Conservation (phyloP, 2,113 vertebrate species). For the Prinia subflava region DNA sequence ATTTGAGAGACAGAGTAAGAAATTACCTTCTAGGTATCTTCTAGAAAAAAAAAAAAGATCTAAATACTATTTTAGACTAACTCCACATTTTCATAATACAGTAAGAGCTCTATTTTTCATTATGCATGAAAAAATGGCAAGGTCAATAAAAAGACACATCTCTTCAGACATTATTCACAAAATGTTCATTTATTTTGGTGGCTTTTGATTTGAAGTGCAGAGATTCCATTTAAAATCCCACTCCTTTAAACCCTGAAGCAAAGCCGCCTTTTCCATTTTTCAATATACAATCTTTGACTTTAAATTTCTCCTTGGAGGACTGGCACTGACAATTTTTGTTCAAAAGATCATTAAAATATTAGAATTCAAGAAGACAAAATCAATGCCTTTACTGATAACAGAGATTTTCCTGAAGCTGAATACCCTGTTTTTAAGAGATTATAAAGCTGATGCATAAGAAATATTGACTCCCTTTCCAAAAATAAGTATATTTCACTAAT, state of each 20-base stretch:
- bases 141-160: not conserved
- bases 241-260: not conserved
- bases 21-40: not conserved
- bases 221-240: not conserved
- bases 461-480: not conserved
- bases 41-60: not conserved
- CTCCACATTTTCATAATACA: not conserved
- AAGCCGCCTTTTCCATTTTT: not conserved
- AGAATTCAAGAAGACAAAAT: not conserved
- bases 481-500: not conserved
- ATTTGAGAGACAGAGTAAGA: not conserved
- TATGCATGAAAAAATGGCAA: not conserved
- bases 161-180: not conserved
- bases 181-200: not conserved
- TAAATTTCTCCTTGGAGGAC: not conserved
- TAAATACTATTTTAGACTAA: not conserved
- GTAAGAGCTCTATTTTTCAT: not conserved
- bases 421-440: not conserved
- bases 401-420: not conserved
- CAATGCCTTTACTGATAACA: not conserved
- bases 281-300: not conserved
- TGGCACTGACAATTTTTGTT: not conserved
- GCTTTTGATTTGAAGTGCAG: not conserved
- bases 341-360: not conserved
- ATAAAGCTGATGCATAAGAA: not conserved